Evolutionary conservation across 2,888 invertebrate species (phyloP).

Genomic region (Shargacucullia verbasci): DNA sequence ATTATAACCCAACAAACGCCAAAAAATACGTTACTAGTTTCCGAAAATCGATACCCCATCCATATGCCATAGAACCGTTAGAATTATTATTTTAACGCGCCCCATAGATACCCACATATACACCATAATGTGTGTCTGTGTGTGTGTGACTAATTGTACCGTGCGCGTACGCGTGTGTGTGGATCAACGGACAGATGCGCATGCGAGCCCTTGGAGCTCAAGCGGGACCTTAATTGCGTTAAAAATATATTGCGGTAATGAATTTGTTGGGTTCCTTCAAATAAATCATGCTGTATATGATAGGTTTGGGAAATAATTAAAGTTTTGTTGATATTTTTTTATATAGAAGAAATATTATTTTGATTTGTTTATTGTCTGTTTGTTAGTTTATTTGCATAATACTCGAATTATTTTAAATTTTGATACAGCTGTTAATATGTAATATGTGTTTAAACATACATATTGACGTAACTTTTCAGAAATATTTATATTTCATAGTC

Average conservation of each 20-base stretch:
- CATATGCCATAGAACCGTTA: slow-evolving; percentile 68
- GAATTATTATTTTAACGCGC: slow-evolving; percentile 58
- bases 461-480: too few species aligned
- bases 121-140: slow-evolving; percentile 4
- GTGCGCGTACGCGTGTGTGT: slow-evolving; percentile 25
- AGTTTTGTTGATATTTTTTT: slow-evolving; percentile 11
- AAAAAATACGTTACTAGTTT: slow-evolving; percentile 48
- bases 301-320: slow-evolving; percentile 15
- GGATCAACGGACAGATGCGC: slow-evolving; percentile 67
- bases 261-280: slow-evolving; percentile 41
- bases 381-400: not conserved
- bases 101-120: slow-evolving; percentile 54
- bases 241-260: slow-evolving; percentile 55
- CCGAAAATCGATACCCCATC: slow-evolving; percentile 52
- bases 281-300: slow-evolving; percentile 34
- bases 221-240: slow-evolving; percentile 66
- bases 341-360: not conserved
- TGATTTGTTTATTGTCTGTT: not conserved
- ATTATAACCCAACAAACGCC: not conserved
- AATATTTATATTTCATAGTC: too few species aligned
- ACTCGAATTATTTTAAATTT: too few species aligned
- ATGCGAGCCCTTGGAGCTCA: slow-evolving; percentile 57
- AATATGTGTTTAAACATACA: too few species aligned
- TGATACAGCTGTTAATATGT: too few species aligned
- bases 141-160: slow-evolving; percentile 19